phyloP scores from a whole-genome alignment of 2,888 invertebrate species.

The Drosophila ezoana region DNA sequence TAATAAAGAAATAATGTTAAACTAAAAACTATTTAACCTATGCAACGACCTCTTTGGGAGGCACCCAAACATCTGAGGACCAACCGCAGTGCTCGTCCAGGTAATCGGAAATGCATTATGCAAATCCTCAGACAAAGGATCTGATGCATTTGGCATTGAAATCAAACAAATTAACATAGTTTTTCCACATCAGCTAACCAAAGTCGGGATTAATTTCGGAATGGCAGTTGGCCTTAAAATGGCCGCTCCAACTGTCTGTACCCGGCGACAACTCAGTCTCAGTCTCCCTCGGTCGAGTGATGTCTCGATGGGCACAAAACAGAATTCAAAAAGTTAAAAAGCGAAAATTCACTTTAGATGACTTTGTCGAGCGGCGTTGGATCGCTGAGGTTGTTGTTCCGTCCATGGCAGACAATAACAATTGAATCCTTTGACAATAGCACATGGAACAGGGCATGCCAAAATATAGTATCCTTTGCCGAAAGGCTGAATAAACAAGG shows the following conservation, averaged over 20 bases:
- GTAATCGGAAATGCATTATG: conserved; percentile 64
- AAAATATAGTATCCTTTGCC: conserved; percentile 60
- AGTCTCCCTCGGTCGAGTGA: conserved; percentile 3
- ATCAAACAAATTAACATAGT: conserved; percentile 76
- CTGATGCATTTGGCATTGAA: conserved; percentile 43
- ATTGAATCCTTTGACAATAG: conserved; percentile 70
- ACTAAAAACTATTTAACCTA: conserved; percentile 17
- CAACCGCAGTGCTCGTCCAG: conserved; percentile 37
- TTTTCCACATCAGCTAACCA: conserved; percentile 74
- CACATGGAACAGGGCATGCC: conserved; percentile 42
- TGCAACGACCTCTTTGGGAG: background rate
- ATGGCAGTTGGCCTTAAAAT: conserved; percentile 43
- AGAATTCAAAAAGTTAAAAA: conserved; percentile 82
- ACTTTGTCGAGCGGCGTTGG: conserved; percentile 75
- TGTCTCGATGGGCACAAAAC: conserved; percentile 17
- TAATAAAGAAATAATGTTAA: background rate
- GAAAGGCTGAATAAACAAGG: conserved; percentile 75
- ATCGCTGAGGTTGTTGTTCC: conserved; percentile 28
- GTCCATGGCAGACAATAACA: conserved; percentile 48
- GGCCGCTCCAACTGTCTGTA: conserved; percentile 40
- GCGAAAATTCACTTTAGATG: conserved; percentile 82
- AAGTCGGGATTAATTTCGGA: conserved; percentile 72
- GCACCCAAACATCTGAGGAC: background rate
- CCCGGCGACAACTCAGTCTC: background rate
- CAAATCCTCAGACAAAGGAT: conserved; percentile 60